Conservation (phyloP, 2,888 invertebrate genomes). For the Papilio protenor region DNA sequence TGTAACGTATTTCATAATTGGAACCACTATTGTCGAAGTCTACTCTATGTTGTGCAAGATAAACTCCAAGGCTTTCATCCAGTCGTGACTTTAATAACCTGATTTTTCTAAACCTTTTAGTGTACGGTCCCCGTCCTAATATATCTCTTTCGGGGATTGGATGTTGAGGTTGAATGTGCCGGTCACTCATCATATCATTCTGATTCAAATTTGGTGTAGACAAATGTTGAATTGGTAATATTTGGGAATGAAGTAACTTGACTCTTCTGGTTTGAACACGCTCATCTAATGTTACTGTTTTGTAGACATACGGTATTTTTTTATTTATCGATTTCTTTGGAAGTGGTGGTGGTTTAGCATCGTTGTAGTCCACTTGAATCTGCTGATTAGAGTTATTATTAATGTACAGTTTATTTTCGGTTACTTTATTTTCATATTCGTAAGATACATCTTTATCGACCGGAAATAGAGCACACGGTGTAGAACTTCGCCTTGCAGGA, state of each 20-base stretch:
- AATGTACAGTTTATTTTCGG: constrained; percentile 59
- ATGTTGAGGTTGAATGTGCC: constrained; percentile 60
- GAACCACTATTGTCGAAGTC: constrained; percentile 80
- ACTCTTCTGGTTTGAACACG: constrained; percentile 80
- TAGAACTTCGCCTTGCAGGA: constrained; percentile 76
- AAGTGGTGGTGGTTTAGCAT: constrained; percentile 76
- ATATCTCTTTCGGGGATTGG: constrained; percentile 70
- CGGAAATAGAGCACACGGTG: constrained; percentile 78
- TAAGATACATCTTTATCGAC: constrained; percentile 67
- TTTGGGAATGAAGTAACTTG: constrained; percentile 78
- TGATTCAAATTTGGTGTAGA: constrained; percentile 65
- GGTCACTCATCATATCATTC: constrained; percentile 62
- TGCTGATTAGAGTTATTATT: constrained; percentile 51
- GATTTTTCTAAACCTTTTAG: constrained; percentile 86
- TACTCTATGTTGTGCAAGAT: constrained; percentile 87
- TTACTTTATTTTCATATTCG: constrained; percentile 62
- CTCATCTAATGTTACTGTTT: constrained; percentile 80
- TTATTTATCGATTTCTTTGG: constrained; percentile 78
- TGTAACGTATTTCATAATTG: constrained; percentile 85
- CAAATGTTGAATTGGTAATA: constrained; percentile 68
- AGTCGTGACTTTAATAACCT: constrained; percentile 87
- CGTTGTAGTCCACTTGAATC: constrained; percentile 63
- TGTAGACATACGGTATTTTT: constrained; percentile 74
- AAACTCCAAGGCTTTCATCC: constrained; percentile 88
- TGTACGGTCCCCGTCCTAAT: constrained; percentile 84